phyloP scores from a whole-genome alignment of 2,797 vertebrate species.

The Bryconaethiops microstoma region DNA sequence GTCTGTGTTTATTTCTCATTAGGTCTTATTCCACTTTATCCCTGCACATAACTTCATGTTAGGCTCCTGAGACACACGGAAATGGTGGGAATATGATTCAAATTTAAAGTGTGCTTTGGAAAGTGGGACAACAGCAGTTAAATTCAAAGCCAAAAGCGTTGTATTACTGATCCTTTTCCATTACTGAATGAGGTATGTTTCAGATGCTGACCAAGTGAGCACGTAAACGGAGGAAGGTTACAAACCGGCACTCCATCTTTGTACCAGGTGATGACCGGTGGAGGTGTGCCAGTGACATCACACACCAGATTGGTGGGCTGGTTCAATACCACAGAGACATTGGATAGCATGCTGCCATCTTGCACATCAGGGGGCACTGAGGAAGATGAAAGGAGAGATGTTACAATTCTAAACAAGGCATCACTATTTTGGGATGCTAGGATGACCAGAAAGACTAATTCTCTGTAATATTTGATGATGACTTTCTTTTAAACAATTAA shows the following conservation, averaged over 20 bases:
- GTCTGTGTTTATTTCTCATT: slow-evolving; percentile 41
- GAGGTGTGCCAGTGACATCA: slow-evolving; percentile 88
- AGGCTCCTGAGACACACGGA: not conserved
- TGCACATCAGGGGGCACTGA: slow-evolving; percentile 90
- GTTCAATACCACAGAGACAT: slow-evolving; percentile 84
- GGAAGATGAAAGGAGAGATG: not conserved
- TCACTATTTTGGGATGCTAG: not conserved
- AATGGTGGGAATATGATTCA: slow-evolving; percentile 5
- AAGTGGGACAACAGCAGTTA: not conserved
- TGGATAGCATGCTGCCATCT: slow-evolving; percentile 78
- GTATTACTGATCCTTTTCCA: not conserved
- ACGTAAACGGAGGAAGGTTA: not conserved
- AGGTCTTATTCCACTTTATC: slow-evolving; percentile 26
- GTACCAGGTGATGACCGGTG: slow-evolving; percentile 90
- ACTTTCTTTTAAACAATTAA: no score
- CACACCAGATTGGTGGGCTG: slow-evolving; percentile 85
- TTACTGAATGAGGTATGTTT: not conserved
- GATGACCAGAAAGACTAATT: not conserved
- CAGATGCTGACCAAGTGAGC: not conserved
- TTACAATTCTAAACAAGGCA: not conserved
- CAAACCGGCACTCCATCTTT: slow-evolving; percentile 86
- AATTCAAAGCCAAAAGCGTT: not conserved
- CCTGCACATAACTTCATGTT: not conserved
- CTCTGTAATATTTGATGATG: no score
- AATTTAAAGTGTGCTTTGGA: slow-evolving; percentile 3